Percentiles rank a stretch among this genome's conserved stretches.
Evolutionary conservation across 2,797 vertebrate species (phyloP).

Genomic region (Epinephelus coioides): DNA sequence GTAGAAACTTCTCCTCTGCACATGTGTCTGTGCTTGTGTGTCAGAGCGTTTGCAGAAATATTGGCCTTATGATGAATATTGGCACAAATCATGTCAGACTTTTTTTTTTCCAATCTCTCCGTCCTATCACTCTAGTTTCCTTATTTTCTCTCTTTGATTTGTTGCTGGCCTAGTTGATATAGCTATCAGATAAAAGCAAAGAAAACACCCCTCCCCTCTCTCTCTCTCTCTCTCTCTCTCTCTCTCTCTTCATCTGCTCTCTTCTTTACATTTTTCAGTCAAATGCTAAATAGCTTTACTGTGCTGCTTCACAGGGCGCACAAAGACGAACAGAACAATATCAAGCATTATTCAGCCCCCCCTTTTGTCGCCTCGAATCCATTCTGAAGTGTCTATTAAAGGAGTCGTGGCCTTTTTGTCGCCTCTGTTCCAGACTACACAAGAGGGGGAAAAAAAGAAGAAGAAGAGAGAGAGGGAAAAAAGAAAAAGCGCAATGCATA

Average conservation of each 20-base stretch:
- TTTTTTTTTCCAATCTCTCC: not conserved
- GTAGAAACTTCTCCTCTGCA: constrained; percentile 43
- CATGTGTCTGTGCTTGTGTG: constrained; percentile 2
- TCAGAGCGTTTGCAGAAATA: constrained; percentile 31
- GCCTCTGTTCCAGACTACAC: constrained; percentile 67
- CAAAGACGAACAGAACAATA: constrained; percentile 79
- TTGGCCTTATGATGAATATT: constrained; percentile 14
- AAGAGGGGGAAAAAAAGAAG: constrained; percentile 39
- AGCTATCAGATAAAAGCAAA: constrained; percentile 51
- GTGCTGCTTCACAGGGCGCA: constrained; percentile 71
- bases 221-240: constrained; percentile 43
- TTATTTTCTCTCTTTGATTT: constrained; percentile 50
- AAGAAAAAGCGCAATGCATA: constrained; percentile 73
- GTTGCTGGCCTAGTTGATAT: constrained; percentile 50
- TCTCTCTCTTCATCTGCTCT: constrained; percentile 51
- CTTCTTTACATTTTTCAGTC: constrained; percentile 66
- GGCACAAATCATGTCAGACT: constrained; percentile 9
- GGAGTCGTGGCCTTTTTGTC: constrained; percentile 79
- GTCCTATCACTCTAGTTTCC: constrained; percentile 17
- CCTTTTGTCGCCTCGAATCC: constrained; percentile 73
- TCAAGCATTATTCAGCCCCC: constrained; percentile 72
- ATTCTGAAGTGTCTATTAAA: constrained; percentile 81
- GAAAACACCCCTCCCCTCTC: constrained; percentile 19
- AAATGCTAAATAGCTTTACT: constrained; percentile 77
- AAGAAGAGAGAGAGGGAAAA: constrained; percentile 13